Percentiles rank a stretch among this genome's conserved stretches.
These are phyloP conservation scores for Protobothrops mucrosquamatus DNA, from an alignment of 2,113 vertebrate genomes.

Conservation along the genomic window DNA sequence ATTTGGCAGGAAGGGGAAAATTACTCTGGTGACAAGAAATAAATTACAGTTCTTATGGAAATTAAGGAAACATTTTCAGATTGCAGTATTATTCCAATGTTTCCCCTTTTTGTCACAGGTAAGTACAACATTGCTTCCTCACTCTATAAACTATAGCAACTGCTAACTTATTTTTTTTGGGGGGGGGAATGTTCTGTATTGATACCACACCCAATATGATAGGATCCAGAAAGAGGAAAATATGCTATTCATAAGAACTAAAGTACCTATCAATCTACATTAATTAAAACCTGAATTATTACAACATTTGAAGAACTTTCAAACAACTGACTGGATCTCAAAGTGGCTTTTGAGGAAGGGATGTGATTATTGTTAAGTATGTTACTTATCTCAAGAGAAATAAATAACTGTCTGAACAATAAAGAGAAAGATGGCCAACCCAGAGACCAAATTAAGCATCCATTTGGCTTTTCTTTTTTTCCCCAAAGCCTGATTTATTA, in stretches of 20 bases:
- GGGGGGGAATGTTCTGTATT: background rate
- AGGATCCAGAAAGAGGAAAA: background rate
- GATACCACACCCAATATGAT: background rate
- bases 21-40: slow-evolving; percentile 42
- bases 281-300: background rate
- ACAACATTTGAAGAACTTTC: background rate
- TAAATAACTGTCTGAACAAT: background rate
- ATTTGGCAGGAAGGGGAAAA: slow-evolving; percentile 36
- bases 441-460: background rate
- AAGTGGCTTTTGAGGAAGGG: background rate
- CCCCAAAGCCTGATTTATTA: background rate
- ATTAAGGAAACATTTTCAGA: slow-evolving; percentile 43
- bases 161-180: background rate
- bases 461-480: background rate
- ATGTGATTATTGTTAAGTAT: background rate
- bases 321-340: background rate
- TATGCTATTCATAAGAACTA: background rate
- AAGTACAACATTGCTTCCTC: slow-evolving; percentile 25
- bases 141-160: background rate
- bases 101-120: slow-evolving; percentile 42
- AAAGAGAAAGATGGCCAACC: background rate
- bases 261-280: background rate
- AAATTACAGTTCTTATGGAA: slow-evolving; percentile 40
- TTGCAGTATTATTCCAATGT: slow-evolving; percentile 40
- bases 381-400: background rate